A percentile compares a stretch with the other conserved stretches of the same genome.
phyloP scores from a whole-genome alignment of 2,797 vertebrate species.

The Argyrosomus regius region DNA sequence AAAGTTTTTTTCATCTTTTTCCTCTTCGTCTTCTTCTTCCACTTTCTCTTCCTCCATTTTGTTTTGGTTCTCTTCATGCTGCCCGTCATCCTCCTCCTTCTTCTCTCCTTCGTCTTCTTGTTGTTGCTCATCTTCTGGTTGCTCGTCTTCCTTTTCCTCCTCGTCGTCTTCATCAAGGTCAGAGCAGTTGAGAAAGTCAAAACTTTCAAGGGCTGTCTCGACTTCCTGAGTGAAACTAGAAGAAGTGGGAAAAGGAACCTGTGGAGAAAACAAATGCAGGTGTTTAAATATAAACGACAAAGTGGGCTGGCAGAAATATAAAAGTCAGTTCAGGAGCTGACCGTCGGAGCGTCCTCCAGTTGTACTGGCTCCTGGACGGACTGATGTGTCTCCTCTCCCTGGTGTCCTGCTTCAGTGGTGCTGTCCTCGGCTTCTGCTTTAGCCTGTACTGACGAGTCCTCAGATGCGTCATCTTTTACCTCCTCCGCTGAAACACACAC shows the following conservation, averaged over 20 bases:
- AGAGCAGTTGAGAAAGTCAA: slow-evolving; percentile 94
- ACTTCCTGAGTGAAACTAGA: slow-evolving; percentile 94
- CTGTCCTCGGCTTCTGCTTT: slow-evolving; percentile 43
- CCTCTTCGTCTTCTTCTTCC: slow-evolving; percentile 51
- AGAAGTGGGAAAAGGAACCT: slow-evolving; percentile 90
- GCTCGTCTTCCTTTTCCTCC: slow-evolving; percentile 71
- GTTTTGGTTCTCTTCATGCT: slow-evolving; percentile 56
- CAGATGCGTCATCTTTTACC: slow-evolving; percentile 1
- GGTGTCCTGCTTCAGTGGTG: slow-evolving; percentile 30
- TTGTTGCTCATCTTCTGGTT: slow-evolving; percentile 45
- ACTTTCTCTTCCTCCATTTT: slow-evolving; percentile 28
- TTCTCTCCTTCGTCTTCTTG: slow-evolving; percentile 70
- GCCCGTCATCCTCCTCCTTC: slow-evolving; percentile 58
- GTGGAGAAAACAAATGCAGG: slow-evolving; percentile 34
- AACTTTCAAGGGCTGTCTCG: slow-evolving; percentile 95
- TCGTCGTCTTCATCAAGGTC: slow-evolving; percentile 89
- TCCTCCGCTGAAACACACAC: slow-evolving; percentile 37
- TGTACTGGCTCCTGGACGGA: slow-evolving; percentile 45
- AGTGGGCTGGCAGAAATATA: not conserved
- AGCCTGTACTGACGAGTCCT: slow-evolving; percentile 35
- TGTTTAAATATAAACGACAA: not conserved
- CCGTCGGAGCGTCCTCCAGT: slow-evolving; percentile 43
- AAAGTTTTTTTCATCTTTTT: slow-evolving; percentile 56
- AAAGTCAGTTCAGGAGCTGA: slow-evolving; percentile 38
- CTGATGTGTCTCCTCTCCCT: slow-evolving; percentile 27